phyloP scores from a whole-genome alignment of 2,797 vertebrate species.

The Lepus townsendii region DNA sequence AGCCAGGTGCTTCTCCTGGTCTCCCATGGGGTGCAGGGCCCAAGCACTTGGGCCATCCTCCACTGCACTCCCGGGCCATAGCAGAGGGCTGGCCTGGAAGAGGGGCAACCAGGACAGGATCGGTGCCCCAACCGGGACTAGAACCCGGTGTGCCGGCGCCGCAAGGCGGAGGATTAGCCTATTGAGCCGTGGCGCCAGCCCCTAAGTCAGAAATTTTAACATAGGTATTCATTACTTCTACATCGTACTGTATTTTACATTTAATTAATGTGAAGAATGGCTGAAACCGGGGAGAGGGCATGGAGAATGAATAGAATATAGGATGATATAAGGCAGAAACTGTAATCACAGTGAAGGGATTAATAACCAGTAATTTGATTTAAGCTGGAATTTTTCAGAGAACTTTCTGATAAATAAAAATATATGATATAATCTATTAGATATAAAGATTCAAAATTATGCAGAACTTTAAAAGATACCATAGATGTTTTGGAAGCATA shows the following conservation, averaged over 20 bases:
- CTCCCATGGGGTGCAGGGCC: too few species aligned
- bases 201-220: background rate
- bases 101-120: too few species aligned
- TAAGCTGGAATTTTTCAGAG: background rate
- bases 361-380: background rate
- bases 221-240: background rate
- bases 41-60: too few species aligned
- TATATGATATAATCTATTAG: too few species aligned
- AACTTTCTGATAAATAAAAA: background rate
- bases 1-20: too few species aligned
- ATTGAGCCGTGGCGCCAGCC: too few species aligned
- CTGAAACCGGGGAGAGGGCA: background rate
- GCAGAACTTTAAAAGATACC: background rate
- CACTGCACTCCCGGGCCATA: too few species aligned
- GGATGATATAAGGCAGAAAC: background rate
- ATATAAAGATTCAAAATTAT: background rate
- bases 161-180: too few species aligned
- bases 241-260: background rate
- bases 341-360: background rate
- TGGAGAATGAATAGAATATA: background rate
- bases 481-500: background rate
- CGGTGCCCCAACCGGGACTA: too few species aligned
- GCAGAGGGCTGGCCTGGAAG: too few species aligned
- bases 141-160: too few species aligned
- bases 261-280: background rate